A percentile compares a stretch with the other conserved stretches of the same genome.
phyloP scores from a whole-genome alignment of 2,797 vertebrate species.

The Todus mexicanus region DNA sequence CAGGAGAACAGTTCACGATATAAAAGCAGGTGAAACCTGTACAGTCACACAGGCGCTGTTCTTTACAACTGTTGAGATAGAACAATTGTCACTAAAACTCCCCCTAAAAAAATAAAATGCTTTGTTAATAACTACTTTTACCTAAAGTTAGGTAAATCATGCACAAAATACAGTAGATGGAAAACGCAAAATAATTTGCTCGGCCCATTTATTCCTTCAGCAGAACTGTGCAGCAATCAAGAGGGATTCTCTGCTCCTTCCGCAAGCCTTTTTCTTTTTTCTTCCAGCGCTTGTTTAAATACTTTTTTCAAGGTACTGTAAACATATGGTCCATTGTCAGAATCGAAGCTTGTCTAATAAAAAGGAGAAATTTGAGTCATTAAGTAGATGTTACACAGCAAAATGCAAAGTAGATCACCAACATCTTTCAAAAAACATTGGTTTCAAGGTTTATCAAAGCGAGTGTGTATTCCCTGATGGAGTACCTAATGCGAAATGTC shows the following conservation, averaged over 20 bases:
- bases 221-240: conserved; percentile 23
- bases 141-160: neutral
- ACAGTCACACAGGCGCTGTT: neutral
- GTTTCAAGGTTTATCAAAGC: neutral
- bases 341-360: conserved; percentile 78
- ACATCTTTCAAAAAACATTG: neutral
- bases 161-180: conserved; percentile 10
- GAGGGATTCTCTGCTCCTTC: conserved; percentile 63
- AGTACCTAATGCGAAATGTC: neutral
- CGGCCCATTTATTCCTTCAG: neutral
- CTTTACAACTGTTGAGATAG: neutral
- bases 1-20: conserved; percentile 2
- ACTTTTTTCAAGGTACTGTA: conserved; percentile 83
- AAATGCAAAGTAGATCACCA: neutral
- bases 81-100: neutral
- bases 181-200: neutral
- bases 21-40: neutral
- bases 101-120: neutral
- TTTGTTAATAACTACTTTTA: conserved; percentile 2
- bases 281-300: conserved; percentile 82
- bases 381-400: neutral
- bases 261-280: conserved; percentile 76
- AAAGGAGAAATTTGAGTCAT: conserved; percentile 39
- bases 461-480: neutral
- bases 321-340: conserved; percentile 77